Conservation (phyloP, 2,797 vertebrate species). For the Rhinoraja longicauda region DNA sequence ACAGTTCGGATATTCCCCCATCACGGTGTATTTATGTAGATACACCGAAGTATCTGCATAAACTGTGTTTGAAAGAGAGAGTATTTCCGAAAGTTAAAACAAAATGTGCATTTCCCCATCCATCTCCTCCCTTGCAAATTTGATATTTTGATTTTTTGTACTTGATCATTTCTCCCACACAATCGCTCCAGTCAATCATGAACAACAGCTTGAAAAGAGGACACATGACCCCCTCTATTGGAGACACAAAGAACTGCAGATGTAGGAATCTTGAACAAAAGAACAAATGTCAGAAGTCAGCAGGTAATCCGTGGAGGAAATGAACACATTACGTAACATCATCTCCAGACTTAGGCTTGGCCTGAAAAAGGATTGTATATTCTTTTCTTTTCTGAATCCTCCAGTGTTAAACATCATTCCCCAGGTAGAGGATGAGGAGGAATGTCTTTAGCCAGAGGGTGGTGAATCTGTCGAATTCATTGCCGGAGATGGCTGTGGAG, state of each 20-base stretch:
- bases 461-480: too few species aligned
- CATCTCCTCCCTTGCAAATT: background rate
- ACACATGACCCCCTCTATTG: background rate
- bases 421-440: background rate
- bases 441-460: too few species aligned
- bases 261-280: too few species aligned
- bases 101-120: background rate
- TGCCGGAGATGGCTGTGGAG: too few species aligned
- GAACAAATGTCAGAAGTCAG: too few species aligned
- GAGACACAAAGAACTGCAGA: too few species aligned
- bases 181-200: background rate
- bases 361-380: background rate
- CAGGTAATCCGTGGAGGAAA: too few species aligned
- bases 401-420: background rate
- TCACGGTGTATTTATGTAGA: too few species aligned
- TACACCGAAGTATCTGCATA: background rate
- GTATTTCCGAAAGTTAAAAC: background rate
- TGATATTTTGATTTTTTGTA: background rate
- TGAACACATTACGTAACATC: too few species aligned
- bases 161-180: background rate
- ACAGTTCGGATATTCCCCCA: background rate
- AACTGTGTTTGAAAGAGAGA: background rate
- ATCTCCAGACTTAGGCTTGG: too few species aligned
- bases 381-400: background rate
- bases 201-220: background rate